Conservation (phyloP, 2,113 vertebrate species). For the Gorsachius goisagi region DNA sequence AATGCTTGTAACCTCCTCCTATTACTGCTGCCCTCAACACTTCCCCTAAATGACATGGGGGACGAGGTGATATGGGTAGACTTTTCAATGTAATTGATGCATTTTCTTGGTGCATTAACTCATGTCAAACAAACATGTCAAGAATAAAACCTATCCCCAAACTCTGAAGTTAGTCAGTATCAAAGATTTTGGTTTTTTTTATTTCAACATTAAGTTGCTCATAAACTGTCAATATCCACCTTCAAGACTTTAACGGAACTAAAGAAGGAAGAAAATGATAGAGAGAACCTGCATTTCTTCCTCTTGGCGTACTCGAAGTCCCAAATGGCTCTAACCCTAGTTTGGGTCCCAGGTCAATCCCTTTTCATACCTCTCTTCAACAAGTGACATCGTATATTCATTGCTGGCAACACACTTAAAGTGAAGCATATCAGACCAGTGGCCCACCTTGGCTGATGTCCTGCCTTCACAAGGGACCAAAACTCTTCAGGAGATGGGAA, state of each 20-base stretch:
- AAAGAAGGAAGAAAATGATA: not conserved
- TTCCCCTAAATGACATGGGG: not conserved
- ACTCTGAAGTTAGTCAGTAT: not conserved
- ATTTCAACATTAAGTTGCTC: not conserved
- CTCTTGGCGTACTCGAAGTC: not conserved
- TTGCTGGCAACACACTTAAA: not conserved
- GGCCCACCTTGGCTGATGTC: not conserved
- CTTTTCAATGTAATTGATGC: not conserved
- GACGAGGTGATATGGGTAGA: accelerated
- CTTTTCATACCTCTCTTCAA: not conserved
- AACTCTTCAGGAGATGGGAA: not conserved
- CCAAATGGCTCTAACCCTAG: not conserved
- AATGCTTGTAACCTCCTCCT: not conserved
- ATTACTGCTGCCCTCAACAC: not conserved
- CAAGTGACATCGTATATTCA: not conserved
- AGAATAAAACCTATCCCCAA: not conserved
- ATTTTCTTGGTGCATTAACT: not conserved
- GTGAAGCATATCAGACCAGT: not conserved
- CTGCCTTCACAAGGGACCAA: not conserved
- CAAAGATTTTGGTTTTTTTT: not conserved
- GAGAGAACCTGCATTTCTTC: not conserved
- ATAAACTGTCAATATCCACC: not conserved
- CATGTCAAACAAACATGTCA: not conserved
- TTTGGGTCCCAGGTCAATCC: not conserved
- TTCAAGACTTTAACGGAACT: not conserved